Evolutionary conservation across 1,140 invertebrate species (phyloP).

Genomic region (Drosophila miranda): DNA sequence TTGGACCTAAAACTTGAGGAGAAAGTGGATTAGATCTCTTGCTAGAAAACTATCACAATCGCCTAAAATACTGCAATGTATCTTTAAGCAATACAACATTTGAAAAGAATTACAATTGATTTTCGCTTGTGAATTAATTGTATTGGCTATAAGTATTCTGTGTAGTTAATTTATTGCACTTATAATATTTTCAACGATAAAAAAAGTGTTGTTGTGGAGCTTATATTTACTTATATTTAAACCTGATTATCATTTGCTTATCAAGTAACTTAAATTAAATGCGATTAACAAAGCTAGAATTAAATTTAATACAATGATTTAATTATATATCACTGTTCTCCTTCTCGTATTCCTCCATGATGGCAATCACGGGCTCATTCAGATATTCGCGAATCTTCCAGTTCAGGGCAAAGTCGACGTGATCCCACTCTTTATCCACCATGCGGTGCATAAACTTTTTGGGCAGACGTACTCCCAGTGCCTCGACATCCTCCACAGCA

Average conservation of each 20-base stretch:
- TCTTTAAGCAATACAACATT: no score
- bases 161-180: no score
- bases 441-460: conserved; percentile 83
- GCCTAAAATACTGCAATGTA: no score
- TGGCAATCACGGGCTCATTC: conserved; percentile 66
- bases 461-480: conserved; percentile 73
- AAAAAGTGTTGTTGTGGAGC: no score
- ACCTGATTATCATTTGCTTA: not conserved
- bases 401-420: conserved; percentile 84
- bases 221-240: no score
- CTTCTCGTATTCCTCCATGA: conserved; percentile 58
- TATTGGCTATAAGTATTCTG: no score
- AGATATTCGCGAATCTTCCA: conserved; percentile 41
- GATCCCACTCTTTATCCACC: conserved; percentile 84
- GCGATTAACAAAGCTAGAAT: conserved; percentile 2
- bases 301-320: not conserved
- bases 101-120: no score
- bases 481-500: conserved; percentile 85
- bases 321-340: conserved; percentile 13
- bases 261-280: conserved; percentile 27
- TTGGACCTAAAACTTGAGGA: not conserved
- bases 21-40: not conserved
- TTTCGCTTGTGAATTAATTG: no score
- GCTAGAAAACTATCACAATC: no score
- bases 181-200: no score